Percentiles rank a stretch among this genome's conserved stretches.
Evolutionary conservation across 2,113 vertebrate species (phyloP).

Genomic region (Megaleporinus macrocephalus): DNA sequence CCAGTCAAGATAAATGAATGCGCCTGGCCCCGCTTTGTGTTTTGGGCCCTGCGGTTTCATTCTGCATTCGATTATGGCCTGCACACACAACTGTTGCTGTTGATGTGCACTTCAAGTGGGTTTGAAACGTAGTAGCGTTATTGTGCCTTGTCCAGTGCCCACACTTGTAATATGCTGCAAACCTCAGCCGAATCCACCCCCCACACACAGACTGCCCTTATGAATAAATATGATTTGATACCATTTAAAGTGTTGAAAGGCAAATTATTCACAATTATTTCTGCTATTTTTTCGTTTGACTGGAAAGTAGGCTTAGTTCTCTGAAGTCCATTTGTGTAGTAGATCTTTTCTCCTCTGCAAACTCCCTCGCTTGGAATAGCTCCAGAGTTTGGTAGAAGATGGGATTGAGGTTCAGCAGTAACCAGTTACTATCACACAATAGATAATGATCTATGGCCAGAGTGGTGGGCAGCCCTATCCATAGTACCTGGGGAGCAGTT

Average conservation of each 20-base stretch:
- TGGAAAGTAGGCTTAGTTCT: too few relatives aligned
- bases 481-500: too few relatives aligned
- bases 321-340: too few relatives aligned
- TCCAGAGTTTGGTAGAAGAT: too few relatives aligned
- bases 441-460: too few relatives aligned
- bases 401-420: too few relatives aligned
- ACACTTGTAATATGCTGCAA: conserved; percentile 13
- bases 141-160: conserved; percentile 44
- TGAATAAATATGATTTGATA: conserved; percentile 38
- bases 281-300: too few relatives aligned
- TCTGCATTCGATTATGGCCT: conserved; percentile 57
- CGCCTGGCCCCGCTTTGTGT: conserved; percentile 20
- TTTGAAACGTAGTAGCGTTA: conserved; percentile 24
- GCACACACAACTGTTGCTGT: conserved; percentile 44
- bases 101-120: conserved; percentile 52
- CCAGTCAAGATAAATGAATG: not conserved
- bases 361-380: too few relatives aligned
- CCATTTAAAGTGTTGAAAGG: conserved; percentile 25
- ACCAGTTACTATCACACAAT: too few relatives aligned
- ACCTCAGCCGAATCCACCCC: conserved; percentile 42
- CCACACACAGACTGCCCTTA: not conserved
- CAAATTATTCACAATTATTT: conserved; percentile 15
- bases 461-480: too few relatives aligned
- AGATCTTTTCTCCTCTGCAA: too few relatives aligned
- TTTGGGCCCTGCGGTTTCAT: conserved; percentile 54